Evolutionary conservation across 2,113 vertebrate species (phyloP).

Genomic region (Alethe castanea): DNA sequence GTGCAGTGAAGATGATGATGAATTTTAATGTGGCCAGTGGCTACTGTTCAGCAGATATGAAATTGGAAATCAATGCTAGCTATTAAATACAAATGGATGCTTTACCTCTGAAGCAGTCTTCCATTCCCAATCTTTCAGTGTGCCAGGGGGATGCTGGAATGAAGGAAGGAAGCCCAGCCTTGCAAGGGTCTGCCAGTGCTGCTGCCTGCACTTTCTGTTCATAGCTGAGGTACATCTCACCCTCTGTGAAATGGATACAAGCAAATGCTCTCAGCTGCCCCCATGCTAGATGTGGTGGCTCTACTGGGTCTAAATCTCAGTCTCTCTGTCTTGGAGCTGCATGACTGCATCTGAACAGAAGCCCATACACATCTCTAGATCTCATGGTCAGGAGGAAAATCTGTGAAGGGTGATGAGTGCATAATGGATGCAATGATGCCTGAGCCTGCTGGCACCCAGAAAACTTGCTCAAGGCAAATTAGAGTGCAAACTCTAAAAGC

Average conservation of each 20-base stretch:
- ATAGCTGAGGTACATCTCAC: background rate
- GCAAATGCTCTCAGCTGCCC: background rate
- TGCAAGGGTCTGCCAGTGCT: background rate
- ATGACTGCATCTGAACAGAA: background rate
- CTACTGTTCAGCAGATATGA: slow-evolving; percentile 51
- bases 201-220: background rate
- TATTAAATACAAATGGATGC: slow-evolving; percentile 45
- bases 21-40: slow-evolving; percentile 53
- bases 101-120: slow-evolving; percentile 1
- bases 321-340: background rate
- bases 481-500: background rate
- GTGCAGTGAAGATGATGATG: slow-evolving; percentile 25
- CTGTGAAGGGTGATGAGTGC: background rate
- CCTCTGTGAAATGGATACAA: background rate
- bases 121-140: background rate
- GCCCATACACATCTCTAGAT: background rate
- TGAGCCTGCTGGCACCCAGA: background rate
- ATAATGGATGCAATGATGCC: background rate
- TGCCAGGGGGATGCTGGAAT: background rate
- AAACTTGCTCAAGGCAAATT: background rate
- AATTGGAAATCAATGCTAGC: slow-evolving; percentile 60
- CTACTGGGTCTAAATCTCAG: background rate
- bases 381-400: background rate
- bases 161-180: background rate
- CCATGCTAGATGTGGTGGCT: background rate